These are phyloP conservation scores for Drusus annulatus DNA, from an alignment of 1,140 invertebrate genomes.

Conservation along the genomic window DNA sequence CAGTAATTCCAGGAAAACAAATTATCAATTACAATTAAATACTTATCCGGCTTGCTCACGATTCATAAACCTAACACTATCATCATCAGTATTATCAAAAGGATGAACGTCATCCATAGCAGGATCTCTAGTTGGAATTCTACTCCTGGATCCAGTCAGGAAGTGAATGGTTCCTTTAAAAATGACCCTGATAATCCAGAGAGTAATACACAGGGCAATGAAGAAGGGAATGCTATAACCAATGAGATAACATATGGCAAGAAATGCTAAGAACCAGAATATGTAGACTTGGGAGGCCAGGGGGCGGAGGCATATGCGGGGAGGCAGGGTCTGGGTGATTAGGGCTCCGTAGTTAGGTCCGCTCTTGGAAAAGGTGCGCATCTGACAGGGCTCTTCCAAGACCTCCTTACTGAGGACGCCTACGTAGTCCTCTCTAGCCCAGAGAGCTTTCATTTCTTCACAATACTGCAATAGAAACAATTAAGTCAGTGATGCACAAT, in stretches of 20 bases:
- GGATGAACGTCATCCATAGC: slow-evolving; percentile 1
- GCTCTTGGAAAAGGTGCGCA: slow-evolving; percentile 75
- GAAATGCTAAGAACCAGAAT: slow-evolving; percentile 60
- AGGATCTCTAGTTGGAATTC: slow-evolving; percentile 5
- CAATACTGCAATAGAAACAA: slow-evolving; percentile 75
- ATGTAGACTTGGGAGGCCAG: slow-evolving; percentile 79
- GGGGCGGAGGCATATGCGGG: slow-evolving; percentile 79
- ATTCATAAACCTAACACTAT: slow-evolving; percentile 30
- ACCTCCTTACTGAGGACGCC: slow-evolving; percentile 78
- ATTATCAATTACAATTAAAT: no score
- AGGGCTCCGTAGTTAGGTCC: slow-evolving; percentile 71
- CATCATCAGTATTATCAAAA: slow-evolving; percentile 39
- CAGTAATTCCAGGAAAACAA: no score
- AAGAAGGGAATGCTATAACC: slow-evolving; percentile 48
- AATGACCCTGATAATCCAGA: slow-evolving; percentile 45
- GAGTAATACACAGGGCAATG: slow-evolving; percentile 26
- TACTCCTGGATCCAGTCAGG: slow-evolving; percentile 28
- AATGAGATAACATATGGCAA: slow-evolving; percentile 33
- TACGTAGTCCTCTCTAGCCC: slow-evolving; percentile 74
- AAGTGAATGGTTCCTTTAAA: slow-evolving; percentile 44
- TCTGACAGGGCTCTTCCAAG: slow-evolving; percentile 75
- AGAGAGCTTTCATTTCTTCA: slow-evolving; percentile 73
- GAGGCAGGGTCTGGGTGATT: slow-evolving; percentile 73
- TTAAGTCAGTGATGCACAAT: no score
- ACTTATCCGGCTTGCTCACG: slow-evolving; percentile 9